These are phyloP conservation scores for Nyctibius grandis DNA, from an alignment of 2,797 vertebrate genomes.

Conservation along the genomic window DNA sequence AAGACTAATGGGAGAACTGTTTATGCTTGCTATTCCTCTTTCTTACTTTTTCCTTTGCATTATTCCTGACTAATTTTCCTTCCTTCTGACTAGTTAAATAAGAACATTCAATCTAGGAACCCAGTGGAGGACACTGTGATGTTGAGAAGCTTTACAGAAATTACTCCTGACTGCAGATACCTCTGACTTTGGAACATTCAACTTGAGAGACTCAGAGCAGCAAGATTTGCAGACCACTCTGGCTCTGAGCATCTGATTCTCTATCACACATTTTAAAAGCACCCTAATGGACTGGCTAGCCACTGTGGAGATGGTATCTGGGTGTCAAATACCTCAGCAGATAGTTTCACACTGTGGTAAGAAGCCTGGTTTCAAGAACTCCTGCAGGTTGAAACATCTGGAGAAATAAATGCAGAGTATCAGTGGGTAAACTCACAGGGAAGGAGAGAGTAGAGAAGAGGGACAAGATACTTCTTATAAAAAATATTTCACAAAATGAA, in stretches of 20 bases:
- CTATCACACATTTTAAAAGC: neutral
- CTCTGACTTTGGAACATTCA: neutral
- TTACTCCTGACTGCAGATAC: neutral
- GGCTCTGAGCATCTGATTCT: neutral
- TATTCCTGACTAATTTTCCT: neutral
- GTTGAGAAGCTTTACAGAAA: neutral
- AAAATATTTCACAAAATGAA: neutral
- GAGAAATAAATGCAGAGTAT: neutral
- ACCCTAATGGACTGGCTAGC: neutral
- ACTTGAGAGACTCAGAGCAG: neutral
- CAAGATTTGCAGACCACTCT: neutral
- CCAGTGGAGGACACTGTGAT: neutral
- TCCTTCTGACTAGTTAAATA: neutral
- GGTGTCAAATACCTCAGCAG: neutral
- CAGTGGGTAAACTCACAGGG: neutral
- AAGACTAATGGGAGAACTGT: neutral
- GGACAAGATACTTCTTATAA: neutral
- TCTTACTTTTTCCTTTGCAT: neutral
- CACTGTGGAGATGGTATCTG: neutral
- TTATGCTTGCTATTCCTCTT: neutral
- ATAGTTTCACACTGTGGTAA: neutral
- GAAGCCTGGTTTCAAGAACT: neutral
- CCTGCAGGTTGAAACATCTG: neutral
- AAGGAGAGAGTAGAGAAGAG: neutral
- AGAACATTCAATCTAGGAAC: neutral